A percentile compares a stretch with the other conserved stretches of the same genome.
phyloP scores from a whole-genome alignment of 2,113 vertebrate species.

The Alaudala cheleensis region DNA sequence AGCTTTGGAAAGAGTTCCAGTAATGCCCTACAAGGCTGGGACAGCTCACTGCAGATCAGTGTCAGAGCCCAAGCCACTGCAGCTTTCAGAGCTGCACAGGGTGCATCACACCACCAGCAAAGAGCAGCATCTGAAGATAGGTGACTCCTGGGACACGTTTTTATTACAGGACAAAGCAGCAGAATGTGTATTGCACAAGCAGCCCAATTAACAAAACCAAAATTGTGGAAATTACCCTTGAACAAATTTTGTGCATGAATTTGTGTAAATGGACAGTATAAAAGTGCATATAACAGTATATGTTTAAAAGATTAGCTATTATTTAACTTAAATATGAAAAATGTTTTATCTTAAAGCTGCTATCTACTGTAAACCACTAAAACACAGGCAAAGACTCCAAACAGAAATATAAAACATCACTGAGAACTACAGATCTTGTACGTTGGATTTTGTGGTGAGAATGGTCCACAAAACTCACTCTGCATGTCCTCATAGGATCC shows the following conservation, averaged over 20 bases:
- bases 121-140: rapidly evolving
- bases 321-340: background rate
- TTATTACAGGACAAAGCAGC: background rate
- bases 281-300: background rate
- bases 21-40: rapidly evolving
- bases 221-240: background rate
- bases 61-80: background rate
- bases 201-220: background rate
- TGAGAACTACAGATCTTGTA: background rate
- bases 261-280: background rate
- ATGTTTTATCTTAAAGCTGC: background rate
- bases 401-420: slow-evolving; percentile 11
- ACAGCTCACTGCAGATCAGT: background rate
- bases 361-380: background rate
- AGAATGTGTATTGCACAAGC: background rate
- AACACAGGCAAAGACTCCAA: slow-evolving; percentile 34
- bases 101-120: background rate
- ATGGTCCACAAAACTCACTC: slow-evolving; percentile 39
- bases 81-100: background rate
- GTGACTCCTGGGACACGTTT: background rate
- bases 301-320: background rate
- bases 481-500: slow-evolving; percentile 64
- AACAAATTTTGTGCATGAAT: background rate
- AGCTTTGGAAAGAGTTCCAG: background rate
- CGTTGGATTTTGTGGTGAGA: slow-evolving; percentile 44